These are phyloP conservation scores for Halcyon senegalensis DNA, from an alignment of 2,113 vertebrate genomes.

Conservation along the genomic window DNA sequence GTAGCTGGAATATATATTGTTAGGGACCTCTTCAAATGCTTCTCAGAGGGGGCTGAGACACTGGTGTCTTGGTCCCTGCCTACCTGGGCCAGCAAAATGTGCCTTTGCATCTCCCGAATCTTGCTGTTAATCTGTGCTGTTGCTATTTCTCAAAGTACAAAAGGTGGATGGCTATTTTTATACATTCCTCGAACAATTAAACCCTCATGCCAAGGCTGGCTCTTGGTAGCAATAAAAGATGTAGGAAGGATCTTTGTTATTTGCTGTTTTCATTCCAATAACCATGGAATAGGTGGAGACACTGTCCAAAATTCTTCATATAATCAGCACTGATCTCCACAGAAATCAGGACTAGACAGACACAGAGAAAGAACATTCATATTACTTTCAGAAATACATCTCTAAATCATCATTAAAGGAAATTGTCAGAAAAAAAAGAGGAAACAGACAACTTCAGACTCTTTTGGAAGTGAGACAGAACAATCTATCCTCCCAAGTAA, in stretches of 20 bases:
- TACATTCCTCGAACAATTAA: neutral
- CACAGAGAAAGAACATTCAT: neutral
- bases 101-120: neutral
- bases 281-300: neutral
- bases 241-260: neutral
- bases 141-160: neutral
- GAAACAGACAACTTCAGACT: neutral
- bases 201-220: neutral
- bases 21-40: neutral
- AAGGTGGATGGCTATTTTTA: neutral
- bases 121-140: neutral
- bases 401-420: neutral
- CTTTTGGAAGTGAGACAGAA: neutral
- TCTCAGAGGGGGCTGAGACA: neutral
- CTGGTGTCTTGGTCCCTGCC: neutral
- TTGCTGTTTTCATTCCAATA: neutral
- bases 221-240: neutral
- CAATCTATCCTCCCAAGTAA: neutral
- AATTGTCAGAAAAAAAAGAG: neutral
- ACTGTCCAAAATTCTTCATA: neutral
- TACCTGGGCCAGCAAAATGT: neutral
- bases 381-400: neutral
- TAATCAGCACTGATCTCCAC: neutral
- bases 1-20: neutral
- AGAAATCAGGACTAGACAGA: neutral